Evolutionary conservation across 2,113 vertebrate genomes (phyloP), one percentile per base, ranked within the genome.

Genomic region (Puntigrus tetrazona): DNA sequence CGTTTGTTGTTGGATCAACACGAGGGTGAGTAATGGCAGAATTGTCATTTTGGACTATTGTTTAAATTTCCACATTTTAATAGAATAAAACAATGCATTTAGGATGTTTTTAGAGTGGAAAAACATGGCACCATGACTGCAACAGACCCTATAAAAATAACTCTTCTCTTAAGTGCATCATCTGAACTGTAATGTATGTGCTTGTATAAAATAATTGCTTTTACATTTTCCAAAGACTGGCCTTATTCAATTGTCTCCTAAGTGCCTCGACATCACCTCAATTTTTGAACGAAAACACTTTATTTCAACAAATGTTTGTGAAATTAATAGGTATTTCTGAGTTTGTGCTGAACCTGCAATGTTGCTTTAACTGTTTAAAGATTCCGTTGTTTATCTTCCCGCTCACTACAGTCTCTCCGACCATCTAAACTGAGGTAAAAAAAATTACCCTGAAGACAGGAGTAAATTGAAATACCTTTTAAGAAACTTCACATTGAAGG

Each of bases 391-490:
- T 47, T 29, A 31, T 20, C 18, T 31, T 36, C 27, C 65, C 65
- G 7, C 7, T 69, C 65, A 36, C 22, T 36, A 36, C 65, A 20
- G 65, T 69, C 27, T 69, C 31, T 2, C 14, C 18, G 8, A 47
- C 72, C 8, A 29, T n/a, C 13, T 76, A 29, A 77, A 20, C 29
- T 36, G 5, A 50, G n/a, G 74, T 65, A 22, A 45, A 79, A 22
- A 22, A 45, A 79, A 22, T 65, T 27, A 20, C 18, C 29, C 16
- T 13, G 31, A 59, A 77, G 57, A 75, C 82, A 18, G 52, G 29
- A 36, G 59, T 14, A 69, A 55, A 52, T 11, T n/a, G 13, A 86
- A 69, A 70, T 36, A 73, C 47, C 45, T 76, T 36, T 81, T n/a
- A 45, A n/a, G 3, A 25, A 45, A 72, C 22, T 85, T 55, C 13